A percentile compares a stretch with the other conserved stretches of the same genome.
These are phyloP conservation scores for Stigmatopora nigra DNA, from an alignment of 2,113 vertebrate genomes.

Conservation along the genomic window DNA sequence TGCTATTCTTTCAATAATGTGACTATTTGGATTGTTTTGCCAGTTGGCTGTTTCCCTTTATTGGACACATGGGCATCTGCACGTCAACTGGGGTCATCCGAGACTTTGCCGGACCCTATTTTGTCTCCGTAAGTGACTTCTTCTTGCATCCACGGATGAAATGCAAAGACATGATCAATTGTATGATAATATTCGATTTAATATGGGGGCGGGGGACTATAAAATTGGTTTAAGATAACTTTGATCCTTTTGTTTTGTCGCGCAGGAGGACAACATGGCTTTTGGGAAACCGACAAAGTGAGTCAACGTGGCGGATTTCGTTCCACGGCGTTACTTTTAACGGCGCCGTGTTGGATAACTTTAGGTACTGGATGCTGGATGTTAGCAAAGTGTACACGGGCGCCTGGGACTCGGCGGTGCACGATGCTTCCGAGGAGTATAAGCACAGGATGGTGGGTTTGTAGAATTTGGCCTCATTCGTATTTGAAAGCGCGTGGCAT, in stretches of 20 bases:
- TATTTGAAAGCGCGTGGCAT: too few relatives aligned
- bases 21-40: constrained; percentile 6
- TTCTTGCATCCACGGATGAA: not conserved
- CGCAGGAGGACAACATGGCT: constrained; percentile 97
- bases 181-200: too few relatives aligned
- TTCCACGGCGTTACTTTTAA: not conserved
- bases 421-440: constrained; percentile 93
- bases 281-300: constrained; percentile 98
- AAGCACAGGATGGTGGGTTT: constrained; percentile 88
- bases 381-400: constrained; percentile 81
- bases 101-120: constrained; percentile 97
- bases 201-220: too few relatives aligned
- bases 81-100: constrained; percentile 88
- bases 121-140: constrained; percentile 82
- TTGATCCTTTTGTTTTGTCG: constrained; percentile 5
- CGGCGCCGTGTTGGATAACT: not conserved
- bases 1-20: too few relatives aligned
- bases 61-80: constrained; percentile 98
- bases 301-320: constrained; percentile 41
- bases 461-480: too few relatives aligned
- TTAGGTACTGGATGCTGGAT: constrained; percentile 94
- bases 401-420: constrained; percentile 87
- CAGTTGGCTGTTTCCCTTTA: constrained; percentile 93
- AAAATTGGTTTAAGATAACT: too few relatives aligned
- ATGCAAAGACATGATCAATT: too few relatives aligned